These are phyloP conservation scores for Melozone crissalis DNA, from an alignment of 2,113 vertebrate genomes.

Conservation along the genomic window DNA sequence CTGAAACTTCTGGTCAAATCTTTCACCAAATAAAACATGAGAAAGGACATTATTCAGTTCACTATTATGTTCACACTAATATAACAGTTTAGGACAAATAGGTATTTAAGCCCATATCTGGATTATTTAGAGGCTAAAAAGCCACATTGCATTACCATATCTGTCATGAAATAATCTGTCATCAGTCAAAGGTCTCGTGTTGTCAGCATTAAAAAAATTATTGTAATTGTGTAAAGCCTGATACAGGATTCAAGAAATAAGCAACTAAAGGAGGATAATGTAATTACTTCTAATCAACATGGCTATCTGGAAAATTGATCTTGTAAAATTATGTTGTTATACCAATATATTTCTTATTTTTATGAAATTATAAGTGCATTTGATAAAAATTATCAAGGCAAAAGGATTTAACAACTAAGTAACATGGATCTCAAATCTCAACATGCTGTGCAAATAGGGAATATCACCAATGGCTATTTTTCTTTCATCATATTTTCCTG, in stretches of 20 bases:
- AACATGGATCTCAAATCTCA: background rate
- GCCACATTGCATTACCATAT: background rate
- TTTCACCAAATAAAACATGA: background rate
- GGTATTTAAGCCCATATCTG: background rate
- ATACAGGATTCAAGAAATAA: background rate
- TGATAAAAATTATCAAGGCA: background rate
- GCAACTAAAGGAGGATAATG: background rate
- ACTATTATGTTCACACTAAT: background rate
- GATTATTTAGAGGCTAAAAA: background rate
- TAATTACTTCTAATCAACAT: slow-evolving; percentile 28
- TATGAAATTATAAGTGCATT: slow-evolving; percentile 6
- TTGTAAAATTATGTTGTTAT: background rate
- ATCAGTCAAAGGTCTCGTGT: background rate
- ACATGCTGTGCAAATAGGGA: background rate
- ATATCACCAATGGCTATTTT: background rate
- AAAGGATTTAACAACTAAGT: background rate
- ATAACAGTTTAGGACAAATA: background rate
- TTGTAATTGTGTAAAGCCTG: slow-evolving; percentile 1
- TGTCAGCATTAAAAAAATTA: background rate
- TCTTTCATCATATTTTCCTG: background rate
- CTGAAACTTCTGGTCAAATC: background rate
- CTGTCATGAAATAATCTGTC: background rate
- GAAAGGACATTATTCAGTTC: background rate
- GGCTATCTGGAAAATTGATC: background rate
- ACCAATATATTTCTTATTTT: background rate